Percentiles rank a stretch among this genome's conserved stretches.
phyloP scores from a whole-genome alignment of 2,797 vertebrate genomes.

The Acrocephalus scirpaceus region DNA sequence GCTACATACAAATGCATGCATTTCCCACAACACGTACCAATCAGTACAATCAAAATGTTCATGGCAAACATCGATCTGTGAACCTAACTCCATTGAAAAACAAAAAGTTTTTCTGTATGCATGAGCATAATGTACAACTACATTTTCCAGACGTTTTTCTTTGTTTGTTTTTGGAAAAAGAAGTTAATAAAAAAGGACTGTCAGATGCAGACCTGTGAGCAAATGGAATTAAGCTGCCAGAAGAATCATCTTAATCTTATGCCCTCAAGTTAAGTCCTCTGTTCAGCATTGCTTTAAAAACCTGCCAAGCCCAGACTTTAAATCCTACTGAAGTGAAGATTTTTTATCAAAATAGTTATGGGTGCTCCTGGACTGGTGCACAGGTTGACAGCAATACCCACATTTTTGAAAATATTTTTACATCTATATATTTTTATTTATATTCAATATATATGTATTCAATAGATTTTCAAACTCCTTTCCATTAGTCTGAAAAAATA shows the following conservation, averaged over 20 bases:
- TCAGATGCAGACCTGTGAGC: not conserved
- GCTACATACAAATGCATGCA: not conserved
- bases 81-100: not conserved
- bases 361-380: not conserved
- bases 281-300: not conserved
- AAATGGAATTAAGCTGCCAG: not conserved
- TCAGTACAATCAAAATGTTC: not conserved
- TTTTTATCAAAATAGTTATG: not conserved
- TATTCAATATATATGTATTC: not conserved
- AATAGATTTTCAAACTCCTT: not conserved
- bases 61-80: fast-evolving
- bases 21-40: not conserved
- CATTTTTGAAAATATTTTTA: not conserved
- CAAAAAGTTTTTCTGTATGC: not conserved
- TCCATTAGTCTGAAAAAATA: not conserved
- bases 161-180: not conserved
- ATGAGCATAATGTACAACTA: fast-evolving
- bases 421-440: not conserved
- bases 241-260: conserved; percentile 3
- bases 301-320: not conserved
- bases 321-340: not conserved
- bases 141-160: not conserved
- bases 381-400: not conserved
- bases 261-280: not conserved
- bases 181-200: not conserved